Evolutionary conservation across 2,113 vertebrate genomes (phyloP).

Genomic region (Ochotona curzoniae): DNA sequence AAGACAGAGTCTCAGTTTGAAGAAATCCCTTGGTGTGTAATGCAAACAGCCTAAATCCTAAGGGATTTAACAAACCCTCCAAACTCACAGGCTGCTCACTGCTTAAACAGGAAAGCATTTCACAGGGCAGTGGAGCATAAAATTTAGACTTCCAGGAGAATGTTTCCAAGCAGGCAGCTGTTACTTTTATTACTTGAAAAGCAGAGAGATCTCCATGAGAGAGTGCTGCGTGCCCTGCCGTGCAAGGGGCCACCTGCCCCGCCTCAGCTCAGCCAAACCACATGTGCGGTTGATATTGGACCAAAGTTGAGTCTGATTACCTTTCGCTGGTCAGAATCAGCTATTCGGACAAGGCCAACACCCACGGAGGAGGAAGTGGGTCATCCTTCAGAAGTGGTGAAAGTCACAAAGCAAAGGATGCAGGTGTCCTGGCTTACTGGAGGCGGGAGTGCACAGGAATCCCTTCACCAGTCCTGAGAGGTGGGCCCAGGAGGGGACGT

Average conservation of each 20-base stretch:
- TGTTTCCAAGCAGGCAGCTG: conserved; percentile 33
- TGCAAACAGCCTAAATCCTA: conserved; percentile 34
- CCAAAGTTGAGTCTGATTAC: background rate
- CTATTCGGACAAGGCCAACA: background rate
- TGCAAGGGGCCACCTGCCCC: background rate
- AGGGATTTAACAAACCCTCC: conserved; percentile 41
- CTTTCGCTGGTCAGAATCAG: background rate
- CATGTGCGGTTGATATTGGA: background rate
- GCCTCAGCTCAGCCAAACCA: background rate
- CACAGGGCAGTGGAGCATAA: conserved; percentile 6
- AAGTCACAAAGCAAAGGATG: background rate
- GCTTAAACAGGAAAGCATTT: conserved; percentile 47
- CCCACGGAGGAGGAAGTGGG: background rate
- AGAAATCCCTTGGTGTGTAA: conserved; percentile 37
- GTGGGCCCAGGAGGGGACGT: background rate
- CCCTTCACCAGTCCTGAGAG: background rate
- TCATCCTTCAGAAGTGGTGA: background rate
- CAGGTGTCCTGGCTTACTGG: background rate
- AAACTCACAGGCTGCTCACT: background rate
- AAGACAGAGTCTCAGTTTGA: background rate
- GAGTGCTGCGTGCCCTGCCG: background rate
- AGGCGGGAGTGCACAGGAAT: background rate
- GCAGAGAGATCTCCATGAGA: conserved; percentile 43
- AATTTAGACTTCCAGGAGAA: conserved; percentile 53
- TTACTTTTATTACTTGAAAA: conserved; percentile 27